A percentile compares a stretch with the other conserved stretches of the same genome.
Evolutionary conservation across 2,113 vertebrate species (phyloP).

Genomic region (Chaetura pelagica): DNA sequence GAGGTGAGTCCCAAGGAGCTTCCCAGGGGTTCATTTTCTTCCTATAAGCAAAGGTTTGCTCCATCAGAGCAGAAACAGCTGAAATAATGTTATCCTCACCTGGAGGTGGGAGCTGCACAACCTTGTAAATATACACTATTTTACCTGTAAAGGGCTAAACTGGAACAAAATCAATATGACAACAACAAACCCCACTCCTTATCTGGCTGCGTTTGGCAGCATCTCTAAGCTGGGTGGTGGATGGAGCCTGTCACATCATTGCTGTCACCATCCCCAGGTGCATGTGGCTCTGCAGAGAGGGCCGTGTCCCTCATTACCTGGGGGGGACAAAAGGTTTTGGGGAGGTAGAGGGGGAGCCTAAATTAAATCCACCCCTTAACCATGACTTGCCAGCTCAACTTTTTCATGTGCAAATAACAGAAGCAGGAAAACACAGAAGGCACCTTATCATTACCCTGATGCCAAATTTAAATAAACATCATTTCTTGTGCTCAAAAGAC

Average conservation of each 20-base stretch:
- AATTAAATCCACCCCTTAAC: rapidly evolving
- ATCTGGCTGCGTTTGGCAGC: background rate
- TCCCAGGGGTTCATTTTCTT: background rate
- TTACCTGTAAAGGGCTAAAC: background rate
- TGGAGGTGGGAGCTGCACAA: background rate
- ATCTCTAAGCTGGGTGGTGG: background rate
- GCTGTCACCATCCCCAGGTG: background rate
- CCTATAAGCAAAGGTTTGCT: background rate
- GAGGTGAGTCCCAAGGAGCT: background rate
- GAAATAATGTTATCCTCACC: background rate
- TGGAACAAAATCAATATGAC: no score
- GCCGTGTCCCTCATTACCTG: background rate
- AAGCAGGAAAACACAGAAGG: background rate
- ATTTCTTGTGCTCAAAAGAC: constrained; percentile 35
- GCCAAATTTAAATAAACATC: constrained; percentile 35
- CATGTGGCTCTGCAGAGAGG: rapidly evolving
- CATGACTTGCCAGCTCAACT: rapidly evolving
- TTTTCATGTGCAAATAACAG: constrained; percentile 37
- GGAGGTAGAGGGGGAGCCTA: background rate
- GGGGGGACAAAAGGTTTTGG: background rate
- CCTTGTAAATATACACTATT: no score
- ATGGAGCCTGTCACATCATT: rapidly evolving
- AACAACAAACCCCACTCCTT: background rate
- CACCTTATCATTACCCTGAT: background rate
- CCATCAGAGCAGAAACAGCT: background rate